phyloP scores from a whole-genome alignment of 2,888 invertebrate genomes.

The Sarcophaga rosellei region DNA sequence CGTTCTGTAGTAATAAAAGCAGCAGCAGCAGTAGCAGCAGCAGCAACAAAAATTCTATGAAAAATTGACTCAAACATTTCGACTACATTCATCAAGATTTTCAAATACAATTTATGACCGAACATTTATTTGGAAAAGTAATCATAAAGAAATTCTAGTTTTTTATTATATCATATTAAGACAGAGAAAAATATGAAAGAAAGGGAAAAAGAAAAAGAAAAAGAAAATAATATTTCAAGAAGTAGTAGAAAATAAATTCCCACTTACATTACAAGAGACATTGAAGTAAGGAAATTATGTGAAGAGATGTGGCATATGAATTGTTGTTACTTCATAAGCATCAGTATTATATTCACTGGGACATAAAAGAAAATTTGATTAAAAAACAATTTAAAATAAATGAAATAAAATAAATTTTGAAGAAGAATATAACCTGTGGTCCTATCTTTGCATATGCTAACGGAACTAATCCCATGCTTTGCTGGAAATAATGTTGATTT shows the following conservation, averaged over 20 bases:
- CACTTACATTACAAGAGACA: slow-evolving; percentile 21
- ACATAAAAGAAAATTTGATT: too few relatives aligned
- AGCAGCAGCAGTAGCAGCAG: not conserved
- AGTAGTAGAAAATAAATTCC: not conserved
- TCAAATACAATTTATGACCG: slow-evolving; percentile 63
- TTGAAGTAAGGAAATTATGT: slow-evolving; percentile 46
- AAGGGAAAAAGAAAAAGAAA: slow-evolving; percentile 3
- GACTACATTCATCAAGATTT: slow-evolving; percentile 68
- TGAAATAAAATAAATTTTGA: too few relatives aligned
- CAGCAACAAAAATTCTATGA: slow-evolving; percentile 20
- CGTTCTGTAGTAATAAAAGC: not conserved
- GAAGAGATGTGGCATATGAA: slow-evolving; percentile 1
- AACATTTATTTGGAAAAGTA: slow-evolving; percentile 62
- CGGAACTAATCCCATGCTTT: too few relatives aligned
- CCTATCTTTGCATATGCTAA: too few relatives aligned
- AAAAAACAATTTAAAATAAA: too few relatives aligned
- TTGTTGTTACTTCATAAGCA: too few relatives aligned
- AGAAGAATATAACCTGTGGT: too few relatives aligned
- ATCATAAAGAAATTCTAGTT: slow-evolving; percentile 43
- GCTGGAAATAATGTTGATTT: too few relatives aligned
- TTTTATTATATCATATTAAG: not conserved
- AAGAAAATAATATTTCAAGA: not conserved
- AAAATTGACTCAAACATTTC: slow-evolving; percentile 50
- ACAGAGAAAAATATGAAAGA: not conserved
- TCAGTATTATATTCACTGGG: too few relatives aligned